These are phyloP conservation scores for Brachionus rubens DNA, from an alignment of 1,140 invertebrate genomes.

Conservation along the genomic window DNA sequence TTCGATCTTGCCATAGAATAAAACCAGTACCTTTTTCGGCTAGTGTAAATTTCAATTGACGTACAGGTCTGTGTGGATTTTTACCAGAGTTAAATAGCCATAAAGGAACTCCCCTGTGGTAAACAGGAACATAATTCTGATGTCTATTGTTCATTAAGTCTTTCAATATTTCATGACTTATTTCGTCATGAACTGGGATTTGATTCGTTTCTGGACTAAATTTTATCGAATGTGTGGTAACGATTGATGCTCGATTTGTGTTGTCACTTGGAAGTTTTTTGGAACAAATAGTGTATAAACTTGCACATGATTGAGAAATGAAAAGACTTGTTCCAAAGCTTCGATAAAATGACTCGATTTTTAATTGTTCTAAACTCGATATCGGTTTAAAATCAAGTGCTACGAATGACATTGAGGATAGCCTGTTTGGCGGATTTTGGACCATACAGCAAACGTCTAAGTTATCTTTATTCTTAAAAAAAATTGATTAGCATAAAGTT, in stretches of 20 bases:
- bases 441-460: not conserved
- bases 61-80: not conserved
- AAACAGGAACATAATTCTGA: constrained; percentile 19
- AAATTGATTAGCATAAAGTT: no score
- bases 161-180: constrained; percentile 25
- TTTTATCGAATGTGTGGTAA: constrained; percentile 1
- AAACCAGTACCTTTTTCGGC: constrained; percentile 45
- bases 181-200: not conserved
- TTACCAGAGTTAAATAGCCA: constrained; percentile 43
- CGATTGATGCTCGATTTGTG: not conserved
- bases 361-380: not conserved
- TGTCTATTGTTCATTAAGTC: constrained; percentile 22
- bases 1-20: constrained; percentile 45
- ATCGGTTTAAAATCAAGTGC: not conserved
- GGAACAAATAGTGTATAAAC: not conserved
- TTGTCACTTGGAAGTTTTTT: not conserved
- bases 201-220: not conserved
- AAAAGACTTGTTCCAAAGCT: constrained; percentile 28
- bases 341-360: constrained; percentile 31
- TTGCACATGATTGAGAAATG: constrained; percentile 24
- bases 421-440: not conserved
- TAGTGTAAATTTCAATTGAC: constrained; percentile 19
- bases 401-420: constrained; percentile 8
- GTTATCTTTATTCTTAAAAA: not conserved
- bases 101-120: constrained; percentile 26